A percentile compares a stretch with the other conserved stretches of the same genome.
These are phyloP conservation scores for Gobio gobio DNA, from an alignment of 2,113 vertebrate genomes.

Conservation along the genomic window DNA sequence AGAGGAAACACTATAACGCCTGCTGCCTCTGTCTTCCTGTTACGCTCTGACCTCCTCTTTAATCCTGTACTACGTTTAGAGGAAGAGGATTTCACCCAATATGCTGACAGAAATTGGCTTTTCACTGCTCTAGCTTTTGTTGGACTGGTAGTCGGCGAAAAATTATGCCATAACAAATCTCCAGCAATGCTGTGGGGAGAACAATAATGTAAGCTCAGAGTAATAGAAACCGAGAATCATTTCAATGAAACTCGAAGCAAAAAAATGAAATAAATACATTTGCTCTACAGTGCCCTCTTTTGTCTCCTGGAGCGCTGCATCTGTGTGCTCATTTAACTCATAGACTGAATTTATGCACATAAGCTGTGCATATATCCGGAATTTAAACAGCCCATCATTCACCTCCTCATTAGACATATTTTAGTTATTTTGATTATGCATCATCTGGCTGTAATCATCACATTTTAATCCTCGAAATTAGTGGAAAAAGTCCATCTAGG, in stretches of 20 bases:
- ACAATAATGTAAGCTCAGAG: neutral
- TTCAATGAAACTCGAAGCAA: no score
- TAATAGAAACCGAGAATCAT: neutral
- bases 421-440: no score
- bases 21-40: conserved; percentile 28
- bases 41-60: conserved; percentile 56
- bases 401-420: no score
- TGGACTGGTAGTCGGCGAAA: neutral
- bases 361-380: neutral
- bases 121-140: neutral
- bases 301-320: neutral
- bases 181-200: no score
- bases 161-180: no score
- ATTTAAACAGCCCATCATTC: neutral
- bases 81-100: conserved; percentile 47
- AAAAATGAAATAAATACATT: no score
- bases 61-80: conserved; percentile 41
- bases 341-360: neutral
- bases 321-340: neutral
- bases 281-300: neutral
- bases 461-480: neutral
- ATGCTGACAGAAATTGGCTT: neutral
- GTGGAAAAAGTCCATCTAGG: neutral
- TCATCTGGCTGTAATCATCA: neutral
- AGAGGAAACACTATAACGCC: conserved; percentile 56